phyloP scores from a whole-genome alignment of 2,113 vertebrate species.

The Dromas ardeola region DNA sequence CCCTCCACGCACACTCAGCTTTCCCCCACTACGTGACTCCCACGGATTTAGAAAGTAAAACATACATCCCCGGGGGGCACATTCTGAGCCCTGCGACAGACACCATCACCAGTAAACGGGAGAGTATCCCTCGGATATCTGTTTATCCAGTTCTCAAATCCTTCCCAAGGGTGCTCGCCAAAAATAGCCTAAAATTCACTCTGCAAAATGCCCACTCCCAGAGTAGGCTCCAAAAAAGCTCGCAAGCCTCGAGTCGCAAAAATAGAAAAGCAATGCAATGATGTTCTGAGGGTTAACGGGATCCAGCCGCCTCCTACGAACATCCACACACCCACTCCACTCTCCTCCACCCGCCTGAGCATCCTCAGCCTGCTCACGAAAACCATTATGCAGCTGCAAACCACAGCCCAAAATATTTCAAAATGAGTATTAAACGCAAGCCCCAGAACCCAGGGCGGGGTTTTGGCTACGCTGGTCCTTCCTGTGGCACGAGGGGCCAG shows the following conservation, averaged over 20 bases:
- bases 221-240: fast-evolving
- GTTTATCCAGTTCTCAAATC: neutral
- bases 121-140: neutral
- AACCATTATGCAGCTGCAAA: fast-evolving
- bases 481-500: neutral
- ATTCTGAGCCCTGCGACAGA: neutral
- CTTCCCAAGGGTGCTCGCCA: neutral
- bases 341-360: neutral
- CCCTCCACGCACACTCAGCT: fast-evolving
- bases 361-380: neutral
- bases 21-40: neutral
- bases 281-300: fast-evolving
- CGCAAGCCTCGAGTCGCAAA: fast-evolving
- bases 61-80: neutral
- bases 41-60: neutral
- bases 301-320: neutral
- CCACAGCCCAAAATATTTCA: neutral
- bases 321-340: fast-evolving
- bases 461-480: fast-evolving
- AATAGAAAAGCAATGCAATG: neutral
- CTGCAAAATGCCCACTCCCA: neutral
- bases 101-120: fast-evolving
- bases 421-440: fast-evolving
- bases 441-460: neutral
- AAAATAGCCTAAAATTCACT: neutral